A percentile compares a stretch with the other conserved stretches of the same genome.
Conservation (phyloP, 2,888 invertebrate species). For the Oxycera nigricornis region DNA sequence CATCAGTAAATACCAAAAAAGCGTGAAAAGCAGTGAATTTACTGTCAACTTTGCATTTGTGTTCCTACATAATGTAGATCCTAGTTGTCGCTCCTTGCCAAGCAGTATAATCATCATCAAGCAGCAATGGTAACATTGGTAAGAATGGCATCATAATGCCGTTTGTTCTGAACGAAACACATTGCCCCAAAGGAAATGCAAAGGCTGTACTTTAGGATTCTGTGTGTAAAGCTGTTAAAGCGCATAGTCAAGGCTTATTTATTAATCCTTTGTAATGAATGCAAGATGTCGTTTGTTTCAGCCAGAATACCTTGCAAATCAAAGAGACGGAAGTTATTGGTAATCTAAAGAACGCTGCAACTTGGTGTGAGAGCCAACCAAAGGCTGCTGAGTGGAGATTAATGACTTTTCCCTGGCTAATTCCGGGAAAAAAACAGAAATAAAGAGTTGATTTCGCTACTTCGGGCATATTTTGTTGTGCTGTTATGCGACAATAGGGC, state of each 20-base stretch:
- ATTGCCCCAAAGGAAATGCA: conserved; percentile 18
- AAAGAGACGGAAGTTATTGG: conserved; percentile 37
- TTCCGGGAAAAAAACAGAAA: neutral
- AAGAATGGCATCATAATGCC: neutral
- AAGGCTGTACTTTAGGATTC: conserved; percentile 24
- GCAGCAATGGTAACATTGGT: conserved; percentile 4
- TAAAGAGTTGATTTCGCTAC: neutral
- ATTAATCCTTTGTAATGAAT: conserved; percentile 3
- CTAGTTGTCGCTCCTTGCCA: conserved; percentile 10
- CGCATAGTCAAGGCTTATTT: conserved; percentile 39
- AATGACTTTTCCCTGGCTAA: neutral
- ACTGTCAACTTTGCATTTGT: conserved; percentile 28
- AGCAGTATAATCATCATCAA: neutral
- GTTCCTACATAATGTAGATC: neutral
- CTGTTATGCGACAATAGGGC: neutral
- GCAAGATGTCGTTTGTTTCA: conserved; percentile 18
- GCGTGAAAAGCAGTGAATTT: conserved; percentile 34
- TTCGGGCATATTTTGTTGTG: neutral
- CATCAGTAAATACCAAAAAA: neutral
- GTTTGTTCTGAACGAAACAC: conserved; percentile 4
- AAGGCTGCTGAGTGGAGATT: neutral
- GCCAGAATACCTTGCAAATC: conserved; percentile 36
- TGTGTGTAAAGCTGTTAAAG: conserved; percentile 36
- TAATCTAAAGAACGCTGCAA: too few relatives aligned
- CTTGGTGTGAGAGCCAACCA: too few relatives aligned